Evolutionary conservation across 2,888 invertebrate species (phyloP).

Genomic region (Leucoma salicis): DNA sequence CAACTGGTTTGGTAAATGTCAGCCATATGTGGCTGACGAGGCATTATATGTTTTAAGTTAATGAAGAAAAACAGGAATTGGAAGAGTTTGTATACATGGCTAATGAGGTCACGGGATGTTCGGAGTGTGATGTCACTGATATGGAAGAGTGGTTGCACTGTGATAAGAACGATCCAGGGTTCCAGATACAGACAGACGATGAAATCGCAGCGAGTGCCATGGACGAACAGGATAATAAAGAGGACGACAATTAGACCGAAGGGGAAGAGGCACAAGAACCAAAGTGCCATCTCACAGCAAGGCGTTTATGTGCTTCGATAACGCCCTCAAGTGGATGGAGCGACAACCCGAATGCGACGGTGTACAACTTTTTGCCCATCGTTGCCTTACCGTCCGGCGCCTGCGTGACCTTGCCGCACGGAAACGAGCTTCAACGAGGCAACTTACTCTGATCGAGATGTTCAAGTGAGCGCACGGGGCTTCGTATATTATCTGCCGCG

Average conservation of each 20-base stretch:
- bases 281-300: background rate
- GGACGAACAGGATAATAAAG: no score
- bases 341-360: background rate
- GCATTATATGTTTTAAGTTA: no score
- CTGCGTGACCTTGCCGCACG: background rate
- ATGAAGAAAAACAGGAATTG: no score
- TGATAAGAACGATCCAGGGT: constrained; percentile 12
- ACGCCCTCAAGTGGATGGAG: background rate
- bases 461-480: no score
- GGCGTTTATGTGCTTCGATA: background rate
- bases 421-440: background rate
- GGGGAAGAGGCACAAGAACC: constrained; percentile 2
- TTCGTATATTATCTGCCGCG: no score
- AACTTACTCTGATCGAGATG: background rate
- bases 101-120: no score
- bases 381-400: background rate
- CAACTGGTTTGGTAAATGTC: no score
- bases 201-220: constrained; percentile 13
- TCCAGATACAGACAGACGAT: constrained; percentile 15
- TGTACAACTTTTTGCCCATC: no score
- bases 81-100: no score
- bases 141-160: constrained; percentile 6
- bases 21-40: no score
- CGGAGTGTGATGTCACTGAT: constrained; percentile 17
- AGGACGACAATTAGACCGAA: no score